Evolutionary conservation across 2,113 vertebrate species (phyloP).

Genomic region (Bagarius yarrelli): DNA sequence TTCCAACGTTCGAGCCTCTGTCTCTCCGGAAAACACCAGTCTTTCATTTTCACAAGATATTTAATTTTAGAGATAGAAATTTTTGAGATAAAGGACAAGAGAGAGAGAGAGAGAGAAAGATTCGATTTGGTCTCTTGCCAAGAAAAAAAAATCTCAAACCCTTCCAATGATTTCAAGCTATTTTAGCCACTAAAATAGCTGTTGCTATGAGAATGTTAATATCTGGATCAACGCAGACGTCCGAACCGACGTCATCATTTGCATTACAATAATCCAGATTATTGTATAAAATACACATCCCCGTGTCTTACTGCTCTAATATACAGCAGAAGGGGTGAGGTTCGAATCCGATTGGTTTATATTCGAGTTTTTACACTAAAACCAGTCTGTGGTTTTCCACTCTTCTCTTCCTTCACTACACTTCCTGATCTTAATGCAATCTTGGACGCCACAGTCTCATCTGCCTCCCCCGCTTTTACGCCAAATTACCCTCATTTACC

Average conservation of each 20-base stretch:
- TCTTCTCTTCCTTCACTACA: background rate
- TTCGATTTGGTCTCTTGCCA: too few species aligned
- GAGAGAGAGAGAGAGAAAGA: too few species aligned
- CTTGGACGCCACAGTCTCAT: background rate
- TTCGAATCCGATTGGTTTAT: background rate
- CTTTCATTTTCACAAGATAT: background rate
- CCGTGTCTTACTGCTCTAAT: background rate
- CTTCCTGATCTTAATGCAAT: background rate
- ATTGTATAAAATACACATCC: background rate
- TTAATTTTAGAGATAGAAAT: background rate
- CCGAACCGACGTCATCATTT: background rate
- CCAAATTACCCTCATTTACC: conserved; percentile 19
- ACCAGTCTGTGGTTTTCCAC: background rate
- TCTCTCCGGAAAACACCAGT: conserved; percentile 3
- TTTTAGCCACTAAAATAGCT: too few species aligned
- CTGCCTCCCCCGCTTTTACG: background rate
- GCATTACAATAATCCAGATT: background rate
- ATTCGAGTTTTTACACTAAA: too few species aligned
- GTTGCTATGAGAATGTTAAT: background rate
- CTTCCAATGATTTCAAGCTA: too few species aligned
- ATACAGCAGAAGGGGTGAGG: background rate
- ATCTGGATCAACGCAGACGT: background rate
- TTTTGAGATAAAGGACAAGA: too few species aligned
- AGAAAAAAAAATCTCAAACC: too few species aligned
- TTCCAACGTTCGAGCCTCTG: conserved; percentile 12